Conservation (phyloP, 1,140 invertebrate genomes). For the Hermetia illucens region DNA sequence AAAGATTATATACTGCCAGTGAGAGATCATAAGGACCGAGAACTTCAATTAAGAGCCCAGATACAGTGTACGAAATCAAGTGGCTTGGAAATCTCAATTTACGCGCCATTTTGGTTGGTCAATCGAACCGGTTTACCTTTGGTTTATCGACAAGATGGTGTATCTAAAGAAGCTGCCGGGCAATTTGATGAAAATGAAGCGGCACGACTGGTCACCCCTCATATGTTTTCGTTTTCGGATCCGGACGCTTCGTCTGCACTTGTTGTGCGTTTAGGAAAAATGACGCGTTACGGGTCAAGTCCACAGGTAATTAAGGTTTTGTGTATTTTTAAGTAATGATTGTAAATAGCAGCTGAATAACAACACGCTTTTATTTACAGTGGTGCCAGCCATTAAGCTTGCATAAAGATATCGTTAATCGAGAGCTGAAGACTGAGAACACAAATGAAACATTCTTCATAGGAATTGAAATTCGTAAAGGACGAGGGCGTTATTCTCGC, state of each 20-base stretch:
- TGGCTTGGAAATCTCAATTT: constrained; percentile 57
- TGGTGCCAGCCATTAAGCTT: constrained; percentile 71
- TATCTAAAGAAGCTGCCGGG: constrained; percentile 64
- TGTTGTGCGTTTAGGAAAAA: constrained; percentile 26
- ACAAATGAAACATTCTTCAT: constrained; percentile 43
- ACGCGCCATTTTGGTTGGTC: constrained; percentile 86
- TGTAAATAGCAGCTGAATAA: neutral
- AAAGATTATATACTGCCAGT: constrained; percentile 40
- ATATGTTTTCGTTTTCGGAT: constrained; percentile 88
- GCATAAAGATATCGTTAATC: constrained; percentile 20
- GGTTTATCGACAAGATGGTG: constrained; percentile 86
- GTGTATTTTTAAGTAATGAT: constrained; percentile 2
- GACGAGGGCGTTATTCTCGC: constrained; percentile 72
- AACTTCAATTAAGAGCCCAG: constrained; percentile 56
- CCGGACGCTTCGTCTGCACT: constrained; percentile 53
- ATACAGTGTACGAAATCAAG: constrained; percentile 32
- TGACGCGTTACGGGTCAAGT: constrained; percentile 16
- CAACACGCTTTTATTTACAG: constrained; percentile 24
- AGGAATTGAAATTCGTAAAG: constrained; percentile 77
- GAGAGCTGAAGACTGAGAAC: constrained; percentile 20
- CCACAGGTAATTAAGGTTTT: constrained; percentile 13
- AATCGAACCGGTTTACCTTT: constrained; percentile 90
- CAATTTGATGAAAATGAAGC: constrained; percentile 92
- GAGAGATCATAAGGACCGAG: constrained; percentile 53
- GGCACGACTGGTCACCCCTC: constrained; percentile 80